Conservation (phyloP, 2,888 invertebrate species). For the Ctenicera cuprea region DNA sequence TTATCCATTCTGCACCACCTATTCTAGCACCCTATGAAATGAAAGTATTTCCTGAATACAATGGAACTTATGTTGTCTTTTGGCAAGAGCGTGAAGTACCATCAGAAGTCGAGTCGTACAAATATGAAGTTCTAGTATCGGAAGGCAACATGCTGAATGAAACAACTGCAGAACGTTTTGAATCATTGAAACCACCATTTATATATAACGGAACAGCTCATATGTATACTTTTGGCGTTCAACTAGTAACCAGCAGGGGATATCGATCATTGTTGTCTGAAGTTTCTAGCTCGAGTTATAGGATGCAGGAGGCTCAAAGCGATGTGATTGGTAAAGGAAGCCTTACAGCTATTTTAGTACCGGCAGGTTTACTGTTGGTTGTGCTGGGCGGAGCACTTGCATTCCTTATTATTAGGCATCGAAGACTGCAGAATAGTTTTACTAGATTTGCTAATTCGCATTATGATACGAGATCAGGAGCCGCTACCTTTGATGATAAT, state of each 20-base stretch:
- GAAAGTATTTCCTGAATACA: conserved; percentile 76
- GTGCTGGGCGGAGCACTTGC: conserved; percentile 77
- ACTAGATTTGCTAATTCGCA: conserved; percentile 88
- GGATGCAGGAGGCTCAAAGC: conserved; percentile 43
- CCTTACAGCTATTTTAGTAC: conserved; percentile 71
- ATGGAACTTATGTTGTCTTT: conserved; percentile 79
- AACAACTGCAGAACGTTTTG: conserved; percentile 73
- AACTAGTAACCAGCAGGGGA: conserved; percentile 77
- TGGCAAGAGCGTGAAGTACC: conserved; percentile 77
- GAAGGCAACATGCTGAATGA: conserved; percentile 74
- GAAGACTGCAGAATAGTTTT: conserved; percentile 85
- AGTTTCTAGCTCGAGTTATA: conserved; percentile 69
- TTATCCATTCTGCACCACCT: conserved; percentile 75
- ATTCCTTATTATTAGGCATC: conserved; percentile 79
- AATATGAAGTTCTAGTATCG: conserved; percentile 81
- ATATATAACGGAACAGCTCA: conserved; percentile 74
- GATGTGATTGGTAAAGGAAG: conserved; percentile 51
- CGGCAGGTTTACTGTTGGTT: conserved; percentile 75
- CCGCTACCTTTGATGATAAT: conserved; percentile 87
- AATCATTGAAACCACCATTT: conserved; percentile 76
- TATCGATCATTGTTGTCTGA: conserved; percentile 80
- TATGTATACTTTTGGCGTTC: conserved; percentile 80
- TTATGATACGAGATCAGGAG: conserved; percentile 90
- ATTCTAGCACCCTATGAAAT: conserved; percentile 80
- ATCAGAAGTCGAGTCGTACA: conserved; percentile 65